phyloP scores from a whole-genome alignment of 2,113 vertebrate species.

The Pterophyllum scalare region DNA sequence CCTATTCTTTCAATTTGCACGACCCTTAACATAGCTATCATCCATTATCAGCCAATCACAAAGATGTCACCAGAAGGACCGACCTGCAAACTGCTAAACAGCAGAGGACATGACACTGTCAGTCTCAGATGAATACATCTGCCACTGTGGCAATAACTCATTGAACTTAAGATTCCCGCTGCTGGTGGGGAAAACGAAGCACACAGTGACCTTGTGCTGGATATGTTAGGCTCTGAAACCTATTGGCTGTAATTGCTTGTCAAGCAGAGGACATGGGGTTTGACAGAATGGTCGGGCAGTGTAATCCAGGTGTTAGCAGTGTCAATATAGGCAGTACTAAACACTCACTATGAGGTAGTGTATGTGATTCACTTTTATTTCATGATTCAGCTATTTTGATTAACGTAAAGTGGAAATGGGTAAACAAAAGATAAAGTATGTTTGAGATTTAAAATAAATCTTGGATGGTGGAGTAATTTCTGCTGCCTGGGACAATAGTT shows the following conservation, averaged over 20 bases:
- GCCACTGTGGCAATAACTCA: slow-evolving; percentile 51
- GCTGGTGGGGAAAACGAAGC: slow-evolving; percentile 26
- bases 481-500: neutral
- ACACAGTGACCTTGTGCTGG: slow-evolving; percentile 59
- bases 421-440: neutral
- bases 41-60: slow-evolving; percentile 30
- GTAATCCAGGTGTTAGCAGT: slow-evolving; percentile 64
- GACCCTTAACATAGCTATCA: neutral
- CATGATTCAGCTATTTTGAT: neutral
- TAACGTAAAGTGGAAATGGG: neutral
- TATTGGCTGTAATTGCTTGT: slow-evolving; percentile 74
- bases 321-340: slow-evolving; percentile 18
- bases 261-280: slow-evolving; percentile 52
- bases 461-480: neutral
- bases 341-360: neutral
- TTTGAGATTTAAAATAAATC: neutral
- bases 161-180: slow-evolving; percentile 38
- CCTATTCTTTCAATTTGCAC: neutral
- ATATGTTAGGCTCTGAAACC: slow-evolving; percentile 41
- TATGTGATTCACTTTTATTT: neutral
- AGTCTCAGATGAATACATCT: slow-evolving; percentile 51
- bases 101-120: slow-evolving; percentile 48
- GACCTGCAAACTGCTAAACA: slow-evolving; percentile 10
- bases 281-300: slow-evolving; percentile 52
- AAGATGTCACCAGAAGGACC: slow-evolving; percentile 16